Percentiles rank a stretch among this genome's conserved stretches.
Conservation (phyloP, 2,797 vertebrate species). For the Micromesistius poutassou region DNA sequence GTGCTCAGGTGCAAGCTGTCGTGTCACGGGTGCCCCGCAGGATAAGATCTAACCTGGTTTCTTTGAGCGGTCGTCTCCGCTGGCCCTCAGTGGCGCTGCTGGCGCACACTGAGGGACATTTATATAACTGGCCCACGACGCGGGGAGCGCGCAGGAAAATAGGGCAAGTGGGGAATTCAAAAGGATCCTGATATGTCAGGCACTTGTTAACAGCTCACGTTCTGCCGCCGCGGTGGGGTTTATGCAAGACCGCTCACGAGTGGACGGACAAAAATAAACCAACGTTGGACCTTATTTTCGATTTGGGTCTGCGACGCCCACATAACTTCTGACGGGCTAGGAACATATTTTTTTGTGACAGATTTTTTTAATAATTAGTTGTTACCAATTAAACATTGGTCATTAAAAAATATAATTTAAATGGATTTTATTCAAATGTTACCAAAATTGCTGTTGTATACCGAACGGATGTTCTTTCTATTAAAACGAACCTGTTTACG, state of each 20-base stretch:
- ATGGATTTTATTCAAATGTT: too few species aligned
- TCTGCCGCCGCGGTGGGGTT: constrained; percentile 1
- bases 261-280: background rate
- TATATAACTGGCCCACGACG: constrained; percentile 66
- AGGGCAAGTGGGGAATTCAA: constrained; percentile 52
- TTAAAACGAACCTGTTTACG: too few species aligned
- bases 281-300: background rate
- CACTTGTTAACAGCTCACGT: constrained; percentile 17
- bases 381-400: too few species aligned
- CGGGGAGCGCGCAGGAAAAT: constrained; percentile 58
- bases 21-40: constrained; percentile 60
- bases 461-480: too few species aligned
- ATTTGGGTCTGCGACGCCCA: background rate
- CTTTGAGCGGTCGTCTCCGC: constrained; percentile 37
- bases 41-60: constrained; percentile 87
- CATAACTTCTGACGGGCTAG: too few species aligned
- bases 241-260: background rate
- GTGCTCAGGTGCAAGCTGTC: constrained; percentile 71
- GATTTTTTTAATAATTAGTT: too few species aligned
- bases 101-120: constrained; percentile 49
- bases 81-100: constrained; percentile 41
- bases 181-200: constrained; percentile 23
- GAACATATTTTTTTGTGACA: too few species aligned
- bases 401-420: too few species aligned
- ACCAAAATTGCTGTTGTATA: too few species aligned